Evolutionary conservation across 2,888 invertebrate species (phyloP).

Genomic region (Drepanosiphum platanoidis): DNA sequence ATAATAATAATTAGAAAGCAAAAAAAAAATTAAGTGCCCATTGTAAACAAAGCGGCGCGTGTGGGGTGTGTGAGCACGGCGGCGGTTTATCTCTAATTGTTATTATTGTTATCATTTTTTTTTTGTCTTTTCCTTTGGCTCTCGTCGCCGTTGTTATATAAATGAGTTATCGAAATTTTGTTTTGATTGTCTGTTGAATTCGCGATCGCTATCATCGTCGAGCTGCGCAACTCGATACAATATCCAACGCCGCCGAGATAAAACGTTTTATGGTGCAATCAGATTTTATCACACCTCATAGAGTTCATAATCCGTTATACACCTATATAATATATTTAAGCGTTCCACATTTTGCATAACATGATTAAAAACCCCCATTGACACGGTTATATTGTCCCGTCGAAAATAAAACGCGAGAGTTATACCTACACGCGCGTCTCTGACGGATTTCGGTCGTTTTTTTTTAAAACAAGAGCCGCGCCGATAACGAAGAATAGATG

Average conservation of each 20-base stretch:
- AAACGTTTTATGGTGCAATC: not conserved
- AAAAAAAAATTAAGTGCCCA: slow-evolving; percentile 2
- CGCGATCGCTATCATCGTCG: slow-evolving; percentile 24
- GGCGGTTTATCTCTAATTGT: slow-evolving; percentile 15
- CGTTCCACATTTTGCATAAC: not conserved
- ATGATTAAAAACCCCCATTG: not conserved
- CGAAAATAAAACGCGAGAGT: too few species aligned
- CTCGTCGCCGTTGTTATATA: too few species aligned
- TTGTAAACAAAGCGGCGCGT: slow-evolving; percentile 10
- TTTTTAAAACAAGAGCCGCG: too few species aligned
- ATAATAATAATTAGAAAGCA: slow-evolving; percentile 25
- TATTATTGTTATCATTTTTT: not conserved
- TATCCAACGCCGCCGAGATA: not conserved
- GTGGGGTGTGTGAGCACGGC: slow-evolving; percentile 10
- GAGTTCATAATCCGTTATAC: not conserved
- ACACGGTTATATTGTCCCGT: not conserved
- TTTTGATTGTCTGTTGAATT: slow-evolving; percentile 31
- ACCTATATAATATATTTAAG: too few species aligned
- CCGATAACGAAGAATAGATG: too few species aligned
- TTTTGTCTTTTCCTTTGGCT: too few species aligned
- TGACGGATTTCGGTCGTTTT: too few species aligned
- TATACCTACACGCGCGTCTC: too few species aligned
- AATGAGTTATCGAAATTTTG: slow-evolving; percentile 25
- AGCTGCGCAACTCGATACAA: not conserved
- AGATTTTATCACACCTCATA: not conserved